phyloP scores from a whole-genome alignment of 1,140 invertebrate species.

The Heterodera schachtii region DNA sequence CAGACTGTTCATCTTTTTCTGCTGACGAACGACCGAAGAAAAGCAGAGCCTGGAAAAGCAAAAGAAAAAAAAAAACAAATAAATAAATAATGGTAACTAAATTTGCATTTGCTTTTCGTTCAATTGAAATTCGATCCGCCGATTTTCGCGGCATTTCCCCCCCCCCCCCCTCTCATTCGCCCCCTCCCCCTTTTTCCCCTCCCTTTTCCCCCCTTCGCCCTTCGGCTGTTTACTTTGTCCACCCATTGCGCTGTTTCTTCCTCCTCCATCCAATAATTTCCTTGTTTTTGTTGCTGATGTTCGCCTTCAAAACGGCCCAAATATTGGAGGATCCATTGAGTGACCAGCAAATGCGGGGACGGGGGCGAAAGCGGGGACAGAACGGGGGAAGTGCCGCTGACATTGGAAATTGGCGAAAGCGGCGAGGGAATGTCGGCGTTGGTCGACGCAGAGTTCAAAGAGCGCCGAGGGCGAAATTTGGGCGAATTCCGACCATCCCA shows the following conservation, averaged over 20 bases:
- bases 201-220: neutral
- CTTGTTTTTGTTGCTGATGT: neutral
- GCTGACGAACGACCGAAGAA: neutral
- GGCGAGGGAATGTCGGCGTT: neutral
- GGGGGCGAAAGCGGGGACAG: neutral
- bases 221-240: slow-evolving; percentile 1
- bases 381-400: neutral
- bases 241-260: neutral
- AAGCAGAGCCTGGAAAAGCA: neutral
- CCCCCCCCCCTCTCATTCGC: no score
- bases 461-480: neutral
- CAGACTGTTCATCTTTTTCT: neutral
- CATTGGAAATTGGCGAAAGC: neutral
- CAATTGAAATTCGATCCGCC: neutral
- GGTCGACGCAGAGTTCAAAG: neutral
- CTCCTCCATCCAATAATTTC: neutral
- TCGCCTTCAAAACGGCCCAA: neutral
- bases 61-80: neutral
- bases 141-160: no score
- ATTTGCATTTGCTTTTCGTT: neutral
- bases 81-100: neutral
- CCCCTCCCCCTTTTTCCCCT: no score
- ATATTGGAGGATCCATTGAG: neutral
- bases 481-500: neutral
- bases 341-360: neutral